Percentiles rank a stretch among this genome's conserved stretches.
phyloP scores from a whole-genome alignment of 2,888 invertebrate genomes.

The Onthophagus sagittarius region DNA sequence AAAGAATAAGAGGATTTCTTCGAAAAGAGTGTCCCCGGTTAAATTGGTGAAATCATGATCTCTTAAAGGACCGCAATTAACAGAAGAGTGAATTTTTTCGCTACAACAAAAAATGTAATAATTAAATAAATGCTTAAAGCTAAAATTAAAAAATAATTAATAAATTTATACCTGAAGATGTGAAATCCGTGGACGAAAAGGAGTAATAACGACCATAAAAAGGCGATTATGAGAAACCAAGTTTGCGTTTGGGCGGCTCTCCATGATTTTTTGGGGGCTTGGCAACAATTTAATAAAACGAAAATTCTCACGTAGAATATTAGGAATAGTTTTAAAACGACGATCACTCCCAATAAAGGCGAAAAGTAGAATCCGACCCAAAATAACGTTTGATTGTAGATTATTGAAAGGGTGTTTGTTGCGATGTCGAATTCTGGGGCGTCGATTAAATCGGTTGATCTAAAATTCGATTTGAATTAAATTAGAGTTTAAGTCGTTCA shows the following conservation, averaged over 20 bases:
- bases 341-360: constrained; percentile 62
- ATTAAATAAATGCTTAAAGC: too few species aligned
- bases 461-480: constrained; percentile 27
- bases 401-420: constrained; percentile 69
- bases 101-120: too few species aligned
- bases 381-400: constrained; percentile 75
- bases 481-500: too few species aligned
- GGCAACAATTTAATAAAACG: constrained; percentile 61
- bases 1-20: constrained; percentile 50
- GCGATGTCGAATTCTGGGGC: constrained; percentile 73
- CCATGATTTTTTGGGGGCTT: constrained; percentile 64
- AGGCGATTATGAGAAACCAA: constrained; percentile 64
- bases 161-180: constrained; percentile 65
- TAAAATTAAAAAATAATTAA: constrained; percentile 32
- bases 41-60: constrained; percentile 39
- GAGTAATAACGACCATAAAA: constrained; percentile 61
- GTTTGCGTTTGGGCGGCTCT: constrained; percentile 74
- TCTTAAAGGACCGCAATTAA: constrained; percentile 63
- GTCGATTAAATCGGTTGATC: constrained; percentile 38
- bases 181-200: constrained; percentile 60
- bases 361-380: constrained; percentile 75
- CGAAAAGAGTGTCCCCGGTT: constrained; percentile 47
- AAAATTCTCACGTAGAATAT: constrained; percentile 68
- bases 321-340: constrained; percentile 65
- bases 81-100: constrained; percentile 48